Conservation (phyloP, 2,888 invertebrate species). For the Hybos culiciformis region DNA sequence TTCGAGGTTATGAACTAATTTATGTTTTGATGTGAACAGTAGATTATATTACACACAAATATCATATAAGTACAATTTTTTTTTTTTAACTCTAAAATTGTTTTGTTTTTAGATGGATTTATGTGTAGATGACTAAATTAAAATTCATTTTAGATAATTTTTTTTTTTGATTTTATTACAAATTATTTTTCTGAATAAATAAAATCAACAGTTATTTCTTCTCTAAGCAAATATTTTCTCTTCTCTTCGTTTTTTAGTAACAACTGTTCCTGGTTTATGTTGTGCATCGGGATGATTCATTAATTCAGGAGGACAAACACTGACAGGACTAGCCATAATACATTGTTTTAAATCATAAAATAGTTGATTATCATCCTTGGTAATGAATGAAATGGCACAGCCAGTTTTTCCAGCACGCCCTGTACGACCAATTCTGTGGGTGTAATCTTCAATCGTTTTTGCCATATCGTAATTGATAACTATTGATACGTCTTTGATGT, state of each 20-base stretch:
- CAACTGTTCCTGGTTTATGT: conserved; percentile 89
- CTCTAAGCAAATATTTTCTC: conserved; percentile 86
- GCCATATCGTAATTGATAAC: conserved; percentile 99
- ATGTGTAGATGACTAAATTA: too few species aligned
- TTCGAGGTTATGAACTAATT: too few species aligned
- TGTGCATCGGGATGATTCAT: conserved; percentile 98
- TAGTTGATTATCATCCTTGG: conserved; percentile 87
- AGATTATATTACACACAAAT: too few species aligned
- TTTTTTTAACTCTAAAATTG: too few species aligned
- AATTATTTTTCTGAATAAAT: too few species aligned
- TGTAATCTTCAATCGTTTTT: conserved; percentile 94
- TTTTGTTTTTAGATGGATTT: too few species aligned
- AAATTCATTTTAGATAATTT: too few species aligned
- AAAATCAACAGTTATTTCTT: too few species aligned
- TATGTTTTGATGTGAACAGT: too few species aligned
- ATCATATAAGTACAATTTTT: too few species aligned
- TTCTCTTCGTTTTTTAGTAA: conserved; percentile 84
- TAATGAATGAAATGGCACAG: conserved; percentile 89
- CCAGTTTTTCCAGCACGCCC: conserved; percentile 98
- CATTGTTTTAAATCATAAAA: conserved; percentile 97
- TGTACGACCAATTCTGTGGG: conserved; percentile 96
- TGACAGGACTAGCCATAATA: conserved; percentile 76
- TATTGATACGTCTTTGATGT: conserved; percentile 97
- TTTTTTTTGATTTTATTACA: too few species aligned
- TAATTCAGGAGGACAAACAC: conserved; percentile 89